These are phyloP conservation scores for Chalcis sispes DNA, from an alignment of 2,888 invertebrate genomes.

Conservation along the genomic window DNA sequence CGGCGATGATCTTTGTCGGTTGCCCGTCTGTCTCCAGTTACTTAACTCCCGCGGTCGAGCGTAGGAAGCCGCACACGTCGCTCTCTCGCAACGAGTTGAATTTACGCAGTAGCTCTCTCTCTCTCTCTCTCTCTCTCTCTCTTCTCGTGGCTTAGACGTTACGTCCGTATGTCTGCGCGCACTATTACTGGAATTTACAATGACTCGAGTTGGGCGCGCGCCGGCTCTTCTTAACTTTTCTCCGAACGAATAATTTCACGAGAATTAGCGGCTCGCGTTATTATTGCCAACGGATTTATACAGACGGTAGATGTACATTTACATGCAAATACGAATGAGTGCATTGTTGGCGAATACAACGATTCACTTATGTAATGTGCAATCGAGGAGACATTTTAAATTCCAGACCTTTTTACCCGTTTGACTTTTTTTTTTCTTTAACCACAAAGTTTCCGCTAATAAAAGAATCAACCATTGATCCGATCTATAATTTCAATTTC, in stretches of 20 bases:
- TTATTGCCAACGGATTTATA: too few relatives aligned
- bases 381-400: too few relatives aligned
- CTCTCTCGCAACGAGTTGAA: conserved; percentile 1
- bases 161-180: neutral
- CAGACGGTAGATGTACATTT: too few relatives aligned
- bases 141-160: neutral
- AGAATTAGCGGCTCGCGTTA: neutral
- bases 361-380: too few relatives aligned
- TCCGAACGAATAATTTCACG: conserved; percentile 12
- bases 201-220: conserved; percentile 8
- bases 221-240: neutral
- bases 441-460: too few relatives aligned
- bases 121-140: too few relatives aligned
- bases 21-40: conserved; percentile 14
- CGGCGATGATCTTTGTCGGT: neutral
- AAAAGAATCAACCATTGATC: too few relatives aligned
- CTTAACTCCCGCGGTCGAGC: conserved; percentile 5
- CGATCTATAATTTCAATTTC: too few relatives aligned
- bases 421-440: too few relatives aligned
- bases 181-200: conserved; percentile 24
- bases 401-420: too few relatives aligned
- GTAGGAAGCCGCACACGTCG: neutral
- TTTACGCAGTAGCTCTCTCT: conserved; percentile 39
- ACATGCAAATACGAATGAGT: too few relatives aligned
- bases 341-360: too few relatives aligned